Evolutionary conservation across 2,888 invertebrate genomes (phyloP), one percentile per base, ranked within the genome.

Genomic region (Actias luna): DNA sequence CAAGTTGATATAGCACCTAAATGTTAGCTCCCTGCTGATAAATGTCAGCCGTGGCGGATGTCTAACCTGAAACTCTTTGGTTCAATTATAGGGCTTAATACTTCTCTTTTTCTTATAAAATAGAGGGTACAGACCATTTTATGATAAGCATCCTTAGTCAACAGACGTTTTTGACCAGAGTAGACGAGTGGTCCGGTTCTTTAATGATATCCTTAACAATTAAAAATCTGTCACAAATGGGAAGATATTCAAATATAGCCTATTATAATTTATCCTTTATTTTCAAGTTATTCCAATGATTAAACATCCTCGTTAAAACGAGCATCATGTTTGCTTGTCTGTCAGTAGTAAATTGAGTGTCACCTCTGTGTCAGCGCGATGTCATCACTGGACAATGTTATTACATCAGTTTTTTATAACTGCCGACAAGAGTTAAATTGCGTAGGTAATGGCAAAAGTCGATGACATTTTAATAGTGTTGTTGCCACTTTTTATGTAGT

Each of bases 271-370:
- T 55, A 29, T 16, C 52, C 8, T 52, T 5, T 52, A 52, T n/a
- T 29, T 0, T 29, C 10, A 29, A 50, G 25, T 25, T 25, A 29
- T 55, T 29, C 29, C 29, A n/a, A 55, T 55, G 29, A 55, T 50
- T 50, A 29, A 55, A n/a, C 58, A 62, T 62, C 57, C 57, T 62
- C 29, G 42, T 58, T 42, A 58, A 31, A 42, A 62, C 62, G 62
- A 39, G 29, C 52, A 29, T 55, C 18, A 29, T 59, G 25, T 14
- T 14, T 42, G 55, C 31, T 52, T 55, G 52, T 29, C 50, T 27
- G 35, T 61, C 79, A 69, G 65, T 74, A 78, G 83, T 79, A 87
- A 88, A 88, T 88, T 84, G 82, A 77, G 81, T 88, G 88, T 88
- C 87, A 82, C 72, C 75, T 70, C 72, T 65, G 66, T 70, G 76